These are phyloP conservation scores for Arctia plantaginis DNA, from an alignment of 2,888 invertebrate genomes.

Conservation along the genomic window DNA sequence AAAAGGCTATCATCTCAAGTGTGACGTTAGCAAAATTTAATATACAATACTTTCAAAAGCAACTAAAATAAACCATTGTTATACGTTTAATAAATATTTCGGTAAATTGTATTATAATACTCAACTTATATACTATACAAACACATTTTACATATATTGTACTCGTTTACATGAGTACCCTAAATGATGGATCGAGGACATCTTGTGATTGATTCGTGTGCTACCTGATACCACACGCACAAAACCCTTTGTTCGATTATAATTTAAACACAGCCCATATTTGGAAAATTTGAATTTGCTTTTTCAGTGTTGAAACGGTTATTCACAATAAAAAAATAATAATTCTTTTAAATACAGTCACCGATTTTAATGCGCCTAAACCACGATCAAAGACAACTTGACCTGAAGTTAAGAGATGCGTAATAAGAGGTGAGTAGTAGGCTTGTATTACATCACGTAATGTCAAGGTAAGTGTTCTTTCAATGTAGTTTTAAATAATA, in stretches of 20 bases:
- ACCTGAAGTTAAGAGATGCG: too few relatives aligned
- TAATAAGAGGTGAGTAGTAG: too few relatives aligned
- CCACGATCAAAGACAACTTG: neutral
- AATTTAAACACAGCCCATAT: constrained; percentile 29
- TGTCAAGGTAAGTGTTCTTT: neutral
- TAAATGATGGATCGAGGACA: constrained; percentile 66
- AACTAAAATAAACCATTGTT: neutral
- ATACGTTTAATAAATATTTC: neutral
- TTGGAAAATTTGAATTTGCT: neutral
- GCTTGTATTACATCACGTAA: neutral
- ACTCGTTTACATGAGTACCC: constrained; percentile 39
- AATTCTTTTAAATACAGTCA: too few relatives aligned
- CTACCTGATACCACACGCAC: constrained; percentile 60
- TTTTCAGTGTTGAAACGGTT: neutral
- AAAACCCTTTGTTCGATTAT: constrained; percentile 53
- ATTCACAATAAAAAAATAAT: neutral
- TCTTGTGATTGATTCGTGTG: constrained; percentile 63
- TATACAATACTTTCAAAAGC: neutral
- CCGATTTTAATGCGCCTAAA: too few relatives aligned
- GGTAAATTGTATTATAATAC: neutral
- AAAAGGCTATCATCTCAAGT: neutral
- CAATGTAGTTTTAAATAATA: neutral
- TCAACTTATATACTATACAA: neutral
- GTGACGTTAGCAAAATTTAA: neutral
- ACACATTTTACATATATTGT: constrained; percentile 7